Percentiles rank a stretch among this genome's conserved stretches.
Evolutionary conservation across 2,797 vertebrate genomes (phyloP).

Genomic region (Danio kyathit): DNA sequence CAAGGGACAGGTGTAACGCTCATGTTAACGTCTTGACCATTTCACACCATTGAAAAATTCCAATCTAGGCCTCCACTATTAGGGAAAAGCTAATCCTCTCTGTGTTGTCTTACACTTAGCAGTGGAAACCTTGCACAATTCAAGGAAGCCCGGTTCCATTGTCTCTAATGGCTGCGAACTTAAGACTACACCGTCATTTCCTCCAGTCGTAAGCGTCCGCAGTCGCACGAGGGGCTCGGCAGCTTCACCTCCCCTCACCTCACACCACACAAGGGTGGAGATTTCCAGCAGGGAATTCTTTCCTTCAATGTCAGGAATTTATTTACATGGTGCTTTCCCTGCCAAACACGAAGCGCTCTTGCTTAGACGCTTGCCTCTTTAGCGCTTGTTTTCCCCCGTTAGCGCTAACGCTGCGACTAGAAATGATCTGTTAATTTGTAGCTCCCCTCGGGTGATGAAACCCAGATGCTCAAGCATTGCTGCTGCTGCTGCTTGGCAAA

Average conservation of each 20-base stretch:
- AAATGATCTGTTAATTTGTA: constrained; percentile 58
- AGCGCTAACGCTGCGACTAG: not conserved
- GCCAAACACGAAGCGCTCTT: not conserved
- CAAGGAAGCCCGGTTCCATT: constrained; percentile 79
- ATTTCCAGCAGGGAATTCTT: constrained; percentile 56
- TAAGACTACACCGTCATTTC: constrained; percentile 64
- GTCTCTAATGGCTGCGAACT: constrained; percentile 66
- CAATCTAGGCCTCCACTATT: constrained; percentile 48
- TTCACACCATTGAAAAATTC: constrained; percentile 56
- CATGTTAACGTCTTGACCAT: constrained; percentile 35
- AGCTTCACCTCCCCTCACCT: constrained; percentile 44
- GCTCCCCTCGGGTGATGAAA: constrained; percentile 30
- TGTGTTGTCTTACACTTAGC: constrained; percentile 61
- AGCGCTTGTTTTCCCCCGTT: not conserved
- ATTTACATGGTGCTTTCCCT: constrained; percentile 60
- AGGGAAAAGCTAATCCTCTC: constrained; percentile 64
- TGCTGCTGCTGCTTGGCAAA: constrained; percentile 20
- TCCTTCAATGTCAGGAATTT: constrained; percentile 61
- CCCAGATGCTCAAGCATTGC: constrained; percentile 41
- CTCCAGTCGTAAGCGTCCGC: constrained; percentile 44
- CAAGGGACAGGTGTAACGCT: not conserved
- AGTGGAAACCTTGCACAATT: constrained; percentile 79
- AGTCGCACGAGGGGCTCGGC: constrained; percentile 45
- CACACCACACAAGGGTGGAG: constrained; percentile 17
- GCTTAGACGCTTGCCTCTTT: not conserved